phyloP scores from a whole-genome alignment of 2,113 vertebrate genomes.

The Strix uralensis region DNA sequence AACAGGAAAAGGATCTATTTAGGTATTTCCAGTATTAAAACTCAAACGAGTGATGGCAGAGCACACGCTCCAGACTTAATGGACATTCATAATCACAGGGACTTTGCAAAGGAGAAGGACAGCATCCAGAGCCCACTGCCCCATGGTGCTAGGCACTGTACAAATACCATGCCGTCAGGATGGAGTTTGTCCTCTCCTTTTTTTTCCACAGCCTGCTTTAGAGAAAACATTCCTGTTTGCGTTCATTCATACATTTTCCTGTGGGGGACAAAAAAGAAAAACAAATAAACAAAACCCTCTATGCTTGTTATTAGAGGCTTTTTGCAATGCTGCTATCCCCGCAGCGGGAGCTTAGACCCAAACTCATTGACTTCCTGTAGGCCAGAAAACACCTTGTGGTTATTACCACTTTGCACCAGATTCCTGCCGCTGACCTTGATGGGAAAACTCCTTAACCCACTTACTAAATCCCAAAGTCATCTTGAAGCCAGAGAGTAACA shows the following conservation, averaged over 20 bases:
- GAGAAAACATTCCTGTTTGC: neutral
- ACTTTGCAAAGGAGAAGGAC: neutral
- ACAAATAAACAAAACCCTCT: neutral
- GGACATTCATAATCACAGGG: neutral
- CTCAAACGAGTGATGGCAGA: neutral
- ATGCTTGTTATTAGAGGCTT: neutral
- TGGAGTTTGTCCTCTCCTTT: neutral
- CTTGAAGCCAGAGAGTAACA: neutral
- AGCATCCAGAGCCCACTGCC: neutral
- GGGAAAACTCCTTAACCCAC: slow-evolving; percentile 34
- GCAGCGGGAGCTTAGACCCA: neutral
- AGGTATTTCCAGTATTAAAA: neutral
- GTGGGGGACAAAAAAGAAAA: fast-evolving
- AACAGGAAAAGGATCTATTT: neutral
- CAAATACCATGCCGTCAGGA: neutral
- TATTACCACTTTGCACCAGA: slow-evolving; percentile 19
- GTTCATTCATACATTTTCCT: neutral
- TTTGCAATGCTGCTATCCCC: neutral
- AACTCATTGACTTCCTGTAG: neutral
- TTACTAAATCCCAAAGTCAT: slow-evolving; percentile 27
- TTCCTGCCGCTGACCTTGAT: slow-evolving; percentile 20
- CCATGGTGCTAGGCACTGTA: neutral
- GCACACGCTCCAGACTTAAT: fast-evolving
- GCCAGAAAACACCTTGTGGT: neutral
- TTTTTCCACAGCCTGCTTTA: neutral